Conservation (phyloP, 1,140 invertebrate genomes). For the Nephotettix cincticeps region DNA sequence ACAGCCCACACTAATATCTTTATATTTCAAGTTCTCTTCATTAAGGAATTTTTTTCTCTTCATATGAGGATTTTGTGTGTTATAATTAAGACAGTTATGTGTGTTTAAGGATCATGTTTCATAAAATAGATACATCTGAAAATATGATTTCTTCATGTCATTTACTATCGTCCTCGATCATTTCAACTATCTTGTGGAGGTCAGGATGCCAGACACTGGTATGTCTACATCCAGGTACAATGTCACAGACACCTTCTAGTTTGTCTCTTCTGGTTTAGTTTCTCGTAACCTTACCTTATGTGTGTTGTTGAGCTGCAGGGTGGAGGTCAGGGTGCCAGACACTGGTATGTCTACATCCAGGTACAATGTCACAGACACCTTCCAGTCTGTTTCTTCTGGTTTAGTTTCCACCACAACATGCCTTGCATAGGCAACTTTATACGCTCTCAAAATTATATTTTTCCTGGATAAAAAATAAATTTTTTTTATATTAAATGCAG, state of each 20-base stretch:
- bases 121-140: too few species aligned
- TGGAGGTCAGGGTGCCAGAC: not conserved
- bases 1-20: too few species aligned
- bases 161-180: too few species aligned
- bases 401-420: conserved; percentile 5
- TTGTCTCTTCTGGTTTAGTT: not conserved
- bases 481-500: too few species aligned
- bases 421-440: not conserved
- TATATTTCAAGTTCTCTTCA: too few species aligned
- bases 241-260: conserved; percentile 3
- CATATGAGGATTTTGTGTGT: too few species aligned
- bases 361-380: conserved; percentile 14
- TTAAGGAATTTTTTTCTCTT: too few species aligned
- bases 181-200: too few species aligned
- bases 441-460: not conserved
- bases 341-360: not conserved
- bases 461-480: too few species aligned
- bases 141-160: too few species aligned
- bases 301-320: not conserved
- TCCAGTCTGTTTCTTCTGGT: conserved; percentile 10
- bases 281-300: not conserved
- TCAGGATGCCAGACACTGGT: not conserved
- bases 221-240: not conserved
- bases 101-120: too few species aligned
- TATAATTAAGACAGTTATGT: too few species aligned